Base-by-base conservation (phyloP, 2,797 vertebrate species). In the Coregonus sp. region DNA sequence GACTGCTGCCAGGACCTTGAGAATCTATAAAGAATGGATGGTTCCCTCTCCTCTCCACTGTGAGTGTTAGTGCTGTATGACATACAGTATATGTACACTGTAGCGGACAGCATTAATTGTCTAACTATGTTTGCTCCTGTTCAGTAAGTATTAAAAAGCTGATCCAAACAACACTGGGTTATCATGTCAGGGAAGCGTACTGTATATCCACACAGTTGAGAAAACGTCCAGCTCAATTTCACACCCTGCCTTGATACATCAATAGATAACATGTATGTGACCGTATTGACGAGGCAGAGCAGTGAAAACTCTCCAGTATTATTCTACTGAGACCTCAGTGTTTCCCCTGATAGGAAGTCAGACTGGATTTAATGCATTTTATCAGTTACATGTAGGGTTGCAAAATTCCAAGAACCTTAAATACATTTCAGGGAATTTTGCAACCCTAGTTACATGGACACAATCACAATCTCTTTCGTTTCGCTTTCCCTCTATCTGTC, bases 291-390 rank as follows among this genome's bases (percentile, higher is more conserved):
- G 82, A 70, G 73, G 76, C 72, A 51, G 1, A 16, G 70, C 20
- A 70, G 72, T 73, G 83, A 76, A 88, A 89, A 81, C 88, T 87
- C 84, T 81, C 86, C 76, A 82, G 86, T 81, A 81, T 82, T 72
- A 80, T 73, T 89, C 87, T 82, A 80, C 20, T 40, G 88, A 82
- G 89, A 84, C 81, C 75, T 72, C 15, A 77, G 71, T 65, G 56
- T 76, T 78, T 78, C 25, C 75, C 79, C 80, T 83, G 75, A 84
- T 85, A 69, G 80, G 82, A 91, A 93, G 75, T 89, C 87, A 92
- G 91, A 93, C 91, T 91, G 88, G 91, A 91, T 90, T 90, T 89
- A 65, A 78, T 81, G 86, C 79, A 86, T 91, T 92, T 90, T 88
- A 90, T 92, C 89, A 85, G 86, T 83, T 82, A 75, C 20, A 80